Conservation (phyloP, 2,888 invertebrate species). For the Lochmaea crataegi region DNA sequence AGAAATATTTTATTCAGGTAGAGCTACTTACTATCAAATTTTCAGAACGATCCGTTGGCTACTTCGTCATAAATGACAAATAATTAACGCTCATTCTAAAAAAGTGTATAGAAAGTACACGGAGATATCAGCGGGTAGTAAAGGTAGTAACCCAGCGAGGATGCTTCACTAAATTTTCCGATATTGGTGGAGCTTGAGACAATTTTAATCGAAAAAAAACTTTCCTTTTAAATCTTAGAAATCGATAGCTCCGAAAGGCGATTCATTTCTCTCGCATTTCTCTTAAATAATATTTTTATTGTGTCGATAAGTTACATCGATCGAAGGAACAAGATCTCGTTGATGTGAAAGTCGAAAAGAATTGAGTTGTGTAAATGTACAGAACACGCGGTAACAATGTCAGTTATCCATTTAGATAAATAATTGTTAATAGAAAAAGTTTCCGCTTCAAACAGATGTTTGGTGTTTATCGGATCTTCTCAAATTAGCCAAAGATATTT, state of each 20-base stretch:
- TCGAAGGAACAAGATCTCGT: background rate
- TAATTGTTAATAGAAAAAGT: background rate
- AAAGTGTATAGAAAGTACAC: no score
- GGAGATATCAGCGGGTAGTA: no score
- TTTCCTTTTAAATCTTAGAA: constrained; percentile 2
- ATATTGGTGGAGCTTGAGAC: background rate
- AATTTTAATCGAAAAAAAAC: background rate
- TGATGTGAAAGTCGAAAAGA: constrained; percentile 2
- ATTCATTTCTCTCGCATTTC: background rate
- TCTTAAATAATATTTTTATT: constrained; percentile 1
- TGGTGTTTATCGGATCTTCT: background rate
- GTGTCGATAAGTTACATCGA: constrained; percentile 2
- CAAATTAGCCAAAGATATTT: background rate
- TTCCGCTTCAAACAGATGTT: background rate
- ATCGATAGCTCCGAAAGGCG: background rate
- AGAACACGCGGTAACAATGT: background rate
- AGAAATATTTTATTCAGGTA: no score
- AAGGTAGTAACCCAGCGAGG: no score
- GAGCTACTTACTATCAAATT: no score
- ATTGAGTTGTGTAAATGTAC: constrained; percentile 3
- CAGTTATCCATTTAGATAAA: background rate
- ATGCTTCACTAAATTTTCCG: no score
- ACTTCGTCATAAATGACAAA: no score
- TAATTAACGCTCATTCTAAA: no score
- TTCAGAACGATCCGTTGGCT: no score